phyloP scores from a whole-genome alignment of 2,113 vertebrate species.

The Ptychochromis oligacanthus region DNA sequence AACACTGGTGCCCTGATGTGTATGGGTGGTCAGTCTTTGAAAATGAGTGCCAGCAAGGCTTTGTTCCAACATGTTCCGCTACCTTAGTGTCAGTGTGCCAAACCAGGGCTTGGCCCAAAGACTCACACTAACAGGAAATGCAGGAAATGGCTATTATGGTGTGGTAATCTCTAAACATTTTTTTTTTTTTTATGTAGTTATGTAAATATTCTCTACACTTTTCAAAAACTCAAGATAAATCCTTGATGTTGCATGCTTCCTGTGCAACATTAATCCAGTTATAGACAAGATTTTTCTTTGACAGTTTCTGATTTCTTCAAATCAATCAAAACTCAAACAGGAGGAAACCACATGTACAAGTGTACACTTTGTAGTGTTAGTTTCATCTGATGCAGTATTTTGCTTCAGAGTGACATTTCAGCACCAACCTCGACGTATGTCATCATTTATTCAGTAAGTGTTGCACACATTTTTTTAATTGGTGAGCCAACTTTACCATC shows the following conservation, averaged over 20 bases:
- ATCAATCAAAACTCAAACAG: neutral
- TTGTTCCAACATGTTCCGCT: conserved; percentile 29
- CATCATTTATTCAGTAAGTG: neutral
- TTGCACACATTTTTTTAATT: neutral
- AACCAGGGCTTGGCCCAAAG: conserved; percentile 6
- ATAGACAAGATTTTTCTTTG: neutral
- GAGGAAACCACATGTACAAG: neutral
- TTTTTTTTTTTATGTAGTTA: rapidly evolving
- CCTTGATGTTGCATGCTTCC: neutral
- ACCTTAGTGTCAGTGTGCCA: neutral
- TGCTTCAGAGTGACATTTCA: neutral
- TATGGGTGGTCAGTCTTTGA: conserved; percentile 21
- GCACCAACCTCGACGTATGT: neutral
- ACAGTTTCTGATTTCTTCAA: no score
- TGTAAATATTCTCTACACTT: conserved; percentile 10
- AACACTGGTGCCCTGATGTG: neutral
- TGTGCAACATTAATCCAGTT: neutral
- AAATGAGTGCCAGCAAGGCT: conserved; percentile 14
- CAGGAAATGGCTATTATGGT: conserved; percentile 18
- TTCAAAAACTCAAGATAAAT: neutral
- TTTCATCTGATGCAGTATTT: neutral
- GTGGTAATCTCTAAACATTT: neutral
- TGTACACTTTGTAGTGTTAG: neutral
- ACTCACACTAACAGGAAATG: conserved; percentile 41
- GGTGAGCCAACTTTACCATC: neutral